These are phyloP conservation scores for Conger conger DNA, from an alignment of 2,113 vertebrate genomes.

Conservation along the genomic window DNA sequence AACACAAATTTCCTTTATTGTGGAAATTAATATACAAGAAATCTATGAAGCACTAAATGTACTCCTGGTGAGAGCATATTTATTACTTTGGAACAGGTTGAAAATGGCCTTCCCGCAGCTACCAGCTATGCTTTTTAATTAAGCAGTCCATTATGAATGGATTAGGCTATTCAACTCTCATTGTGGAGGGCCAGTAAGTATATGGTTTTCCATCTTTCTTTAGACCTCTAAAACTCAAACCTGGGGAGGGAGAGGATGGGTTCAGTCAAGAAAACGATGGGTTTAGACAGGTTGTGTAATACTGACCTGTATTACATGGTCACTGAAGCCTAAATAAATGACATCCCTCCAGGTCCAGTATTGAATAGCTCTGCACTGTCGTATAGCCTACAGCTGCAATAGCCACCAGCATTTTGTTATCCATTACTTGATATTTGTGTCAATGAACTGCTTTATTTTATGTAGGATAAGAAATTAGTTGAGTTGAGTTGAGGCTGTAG, in stretches of 20 bases:
- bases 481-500: neutral
- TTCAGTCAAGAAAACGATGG: neutral
- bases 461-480: neutral
- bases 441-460: neutral
- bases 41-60: too few relatives aligned
- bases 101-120: neutral
- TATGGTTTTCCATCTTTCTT: neutral
- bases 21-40: too few relatives aligned
- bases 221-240: neutral
- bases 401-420: neutral
- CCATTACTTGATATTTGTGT: neutral
- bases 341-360: neutral
- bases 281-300: neutral
- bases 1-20: neutral
- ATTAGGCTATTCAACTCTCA: neutral
- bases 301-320: neutral
- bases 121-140: neutral
- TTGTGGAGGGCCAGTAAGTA: neutral
- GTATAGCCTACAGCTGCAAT: neutral
- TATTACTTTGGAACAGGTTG: neutral
- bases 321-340: neutral
- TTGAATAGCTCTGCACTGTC: neutral
- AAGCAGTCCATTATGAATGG: neutral
- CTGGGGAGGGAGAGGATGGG: neutral
- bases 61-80: neutral